Percentiles rank a stretch among this genome's conserved stretches.
These are phyloP conservation scores for Choloepus hoffmanni DNA, from an alignment of 2,113 vertebrate genomes.

Conservation along the genomic window DNA sequence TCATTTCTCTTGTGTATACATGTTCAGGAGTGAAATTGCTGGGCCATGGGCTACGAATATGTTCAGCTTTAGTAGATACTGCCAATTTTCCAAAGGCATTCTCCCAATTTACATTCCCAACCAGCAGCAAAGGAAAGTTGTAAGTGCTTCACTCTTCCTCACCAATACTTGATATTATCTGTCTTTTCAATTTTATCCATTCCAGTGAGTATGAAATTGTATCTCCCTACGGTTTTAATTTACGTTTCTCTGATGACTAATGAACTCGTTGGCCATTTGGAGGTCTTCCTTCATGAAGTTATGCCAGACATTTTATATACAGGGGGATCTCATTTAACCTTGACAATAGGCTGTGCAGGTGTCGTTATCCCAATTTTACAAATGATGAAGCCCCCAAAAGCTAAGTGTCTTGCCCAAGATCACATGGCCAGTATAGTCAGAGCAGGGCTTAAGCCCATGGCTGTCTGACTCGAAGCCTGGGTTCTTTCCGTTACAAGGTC, in stretches of 20 bases:
- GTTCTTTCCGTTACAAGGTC: neutral
- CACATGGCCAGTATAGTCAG: neutral
- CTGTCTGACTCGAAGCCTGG: neutral
- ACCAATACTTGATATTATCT: neutral
- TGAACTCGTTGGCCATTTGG: neutral
- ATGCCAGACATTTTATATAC: neutral
- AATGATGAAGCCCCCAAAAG: neutral
- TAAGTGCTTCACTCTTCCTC: conserved; percentile 2
- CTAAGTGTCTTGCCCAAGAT: neutral
- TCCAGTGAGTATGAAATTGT: neutral
- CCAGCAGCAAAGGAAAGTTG: neutral
- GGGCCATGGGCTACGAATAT: neutral
- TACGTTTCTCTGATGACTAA: neutral
- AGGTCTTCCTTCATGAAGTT: neutral
- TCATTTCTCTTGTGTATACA: neutral
- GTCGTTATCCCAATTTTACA: neutral
- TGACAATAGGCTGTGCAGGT: neutral
- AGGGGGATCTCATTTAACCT: neutral
- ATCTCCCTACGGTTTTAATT: neutral
- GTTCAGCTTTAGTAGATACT: neutral
- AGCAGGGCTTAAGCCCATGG: neutral
- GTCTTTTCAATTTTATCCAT: neutral
- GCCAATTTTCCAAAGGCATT: neutral
- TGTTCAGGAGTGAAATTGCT: neutral
- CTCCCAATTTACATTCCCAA: neutral